phyloP scores from a whole-genome alignment of 2,888 invertebrate species.

The Helobdella robusta region DNA sequence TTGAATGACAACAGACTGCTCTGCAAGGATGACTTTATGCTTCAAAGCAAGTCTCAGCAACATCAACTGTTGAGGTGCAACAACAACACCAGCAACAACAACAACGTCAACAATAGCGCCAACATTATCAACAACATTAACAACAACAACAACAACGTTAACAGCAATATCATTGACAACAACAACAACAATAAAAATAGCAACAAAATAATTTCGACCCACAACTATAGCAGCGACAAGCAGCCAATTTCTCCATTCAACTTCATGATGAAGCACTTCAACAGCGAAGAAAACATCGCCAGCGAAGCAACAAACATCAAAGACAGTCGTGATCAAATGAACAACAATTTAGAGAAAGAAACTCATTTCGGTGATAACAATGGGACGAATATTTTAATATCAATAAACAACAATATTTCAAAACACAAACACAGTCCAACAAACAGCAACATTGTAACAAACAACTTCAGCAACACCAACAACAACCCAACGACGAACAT shows the following conservation, averaged over 20 bases:
- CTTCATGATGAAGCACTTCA: no score
- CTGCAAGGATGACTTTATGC: slow-evolving; percentile 91
- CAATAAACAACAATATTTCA: no score
- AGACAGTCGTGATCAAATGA: no score
- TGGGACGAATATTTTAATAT: no score
- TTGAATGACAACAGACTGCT: slow-evolving; percentile 96
- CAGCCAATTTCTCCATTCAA: background rate
- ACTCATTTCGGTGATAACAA: no score
- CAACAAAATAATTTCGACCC: background rate
- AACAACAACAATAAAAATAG: background rate
- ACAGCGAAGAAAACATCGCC: no score
- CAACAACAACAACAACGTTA: background rate
- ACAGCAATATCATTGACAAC: background rate
- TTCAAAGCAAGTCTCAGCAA: slow-evolving; percentile 26
- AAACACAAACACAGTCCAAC: no score
- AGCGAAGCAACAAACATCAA: no score
- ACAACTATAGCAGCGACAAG: background rate
- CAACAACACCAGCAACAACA: background rate
- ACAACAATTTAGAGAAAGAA: no score
- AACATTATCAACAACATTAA: background rate
- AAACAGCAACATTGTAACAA: background rate
- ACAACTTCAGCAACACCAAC: background rate
- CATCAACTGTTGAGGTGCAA: background rate
- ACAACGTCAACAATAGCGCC: background rate
- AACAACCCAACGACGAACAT: background rate